These are phyloP conservation scores for Ypsolopha scabrella DNA, from an alignment of 2,888 invertebrate species.

Conservation along the genomic window DNA sequence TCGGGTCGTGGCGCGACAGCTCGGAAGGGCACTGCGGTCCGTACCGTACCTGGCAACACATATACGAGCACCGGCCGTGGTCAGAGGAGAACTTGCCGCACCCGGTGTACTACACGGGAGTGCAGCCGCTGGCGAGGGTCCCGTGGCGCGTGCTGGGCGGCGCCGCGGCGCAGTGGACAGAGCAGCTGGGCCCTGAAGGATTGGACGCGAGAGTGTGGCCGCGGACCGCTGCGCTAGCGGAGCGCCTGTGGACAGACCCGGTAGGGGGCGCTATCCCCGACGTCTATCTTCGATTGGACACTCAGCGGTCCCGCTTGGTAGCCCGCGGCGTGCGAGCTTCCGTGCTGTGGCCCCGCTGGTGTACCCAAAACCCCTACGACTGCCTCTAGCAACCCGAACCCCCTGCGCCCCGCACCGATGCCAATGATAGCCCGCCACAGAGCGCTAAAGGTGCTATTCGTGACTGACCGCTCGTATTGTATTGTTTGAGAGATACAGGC, in stretches of 20 bases:
- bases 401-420: constrained; percentile 1
- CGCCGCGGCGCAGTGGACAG: constrained; percentile 88
- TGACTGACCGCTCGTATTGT: neutral
- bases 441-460: neutral
- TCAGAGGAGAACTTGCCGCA: constrained; percentile 37
- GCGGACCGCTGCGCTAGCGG: constrained; percentile 83
- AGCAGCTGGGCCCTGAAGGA: constrained; percentile 81
- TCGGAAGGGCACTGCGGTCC: constrained; percentile 90
- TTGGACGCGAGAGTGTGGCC: constrained; percentile 88
- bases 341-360: constrained; percentile 83
- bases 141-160: constrained; percentile 76
- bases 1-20: constrained; percentile 86
- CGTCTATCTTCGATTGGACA: constrained; percentile 77
- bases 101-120: constrained; percentile 38
- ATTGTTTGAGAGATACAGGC: too few relatives aligned
- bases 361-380: constrained; percentile 79
- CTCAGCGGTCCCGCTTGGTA: constrained; percentile 74
- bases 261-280: constrained; percentile 64
- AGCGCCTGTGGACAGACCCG: constrained; percentile 79
- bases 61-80: constrained; percentile 88
- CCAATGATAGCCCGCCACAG: neutral
- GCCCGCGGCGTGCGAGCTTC: constrained; percentile 75
- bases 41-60: constrained; percentile 88
- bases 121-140: constrained; percentile 36
- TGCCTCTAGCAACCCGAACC: constrained; percentile 62